These are phyloP conservation scores for Anas capensis DNA, from an alignment of 2,797 vertebrate species.

Conservation along the genomic window DNA sequence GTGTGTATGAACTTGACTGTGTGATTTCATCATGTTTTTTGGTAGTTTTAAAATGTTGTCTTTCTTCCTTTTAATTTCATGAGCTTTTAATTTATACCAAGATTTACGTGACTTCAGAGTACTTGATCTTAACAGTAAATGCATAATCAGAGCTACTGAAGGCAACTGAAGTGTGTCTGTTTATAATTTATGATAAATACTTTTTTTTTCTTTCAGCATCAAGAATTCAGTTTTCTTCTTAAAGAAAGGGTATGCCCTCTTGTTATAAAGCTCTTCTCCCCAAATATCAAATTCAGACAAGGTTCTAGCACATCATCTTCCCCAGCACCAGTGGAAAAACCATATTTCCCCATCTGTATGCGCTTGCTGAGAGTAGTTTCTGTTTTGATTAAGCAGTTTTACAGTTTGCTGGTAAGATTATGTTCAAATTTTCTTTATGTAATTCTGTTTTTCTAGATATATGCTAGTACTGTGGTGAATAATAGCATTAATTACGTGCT, in stretches of 20 bases:
- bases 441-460: neutral
- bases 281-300: constrained; percentile 99
- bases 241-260: constrained; percentile 98
- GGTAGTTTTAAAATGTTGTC: neutral
- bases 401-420: constrained; percentile 92
- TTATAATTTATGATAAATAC: neutral
- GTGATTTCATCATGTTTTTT: neutral
- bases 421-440: neutral
- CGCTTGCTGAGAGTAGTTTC: constrained; percentile 96
- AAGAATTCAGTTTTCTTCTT: constrained; percentile 98
- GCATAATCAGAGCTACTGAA: neutral
- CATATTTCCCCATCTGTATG: constrained; percentile 99
- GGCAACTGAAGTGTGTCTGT: neutral
- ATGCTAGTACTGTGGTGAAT: neutral
- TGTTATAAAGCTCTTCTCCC: constrained; percentile 99
- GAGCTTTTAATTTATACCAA: neutral
- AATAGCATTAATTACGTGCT: neutral
- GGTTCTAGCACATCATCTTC: constrained; percentile 89
- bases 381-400: constrained; percentile 98
- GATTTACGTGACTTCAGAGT: neutral
- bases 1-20: neutral
- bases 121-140: neutral
- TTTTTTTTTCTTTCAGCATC: constrained; percentile 85
- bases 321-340: constrained; percentile 97
- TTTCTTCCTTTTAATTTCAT: neutral